These are phyloP conservation scores for Lepidurus packardi DNA, from an alignment of 1,140 invertebrate species.

Conservation along the genomic window DNA sequence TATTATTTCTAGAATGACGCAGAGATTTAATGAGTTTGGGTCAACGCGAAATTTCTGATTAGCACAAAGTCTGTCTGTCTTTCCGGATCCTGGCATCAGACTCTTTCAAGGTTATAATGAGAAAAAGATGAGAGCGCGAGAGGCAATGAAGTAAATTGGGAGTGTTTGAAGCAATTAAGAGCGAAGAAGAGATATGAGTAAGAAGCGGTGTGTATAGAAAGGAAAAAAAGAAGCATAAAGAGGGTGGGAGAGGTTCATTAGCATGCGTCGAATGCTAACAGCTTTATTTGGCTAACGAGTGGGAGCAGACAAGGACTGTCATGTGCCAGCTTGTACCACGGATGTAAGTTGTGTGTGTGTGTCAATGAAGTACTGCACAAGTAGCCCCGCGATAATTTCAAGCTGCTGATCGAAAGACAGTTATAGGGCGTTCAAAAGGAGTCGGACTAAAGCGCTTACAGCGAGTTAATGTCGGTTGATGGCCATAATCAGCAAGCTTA, in stretches of 20 bases:
- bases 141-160: not conserved
- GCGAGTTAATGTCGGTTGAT: not conserved
- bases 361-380: not conserved
- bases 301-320: not conserved
- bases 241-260: not conserved
- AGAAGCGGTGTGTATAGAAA: not conserved
- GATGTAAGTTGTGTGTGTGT: not conserved
- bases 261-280: not conserved
- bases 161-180: constrained; percentile 14
- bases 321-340: not conserved
- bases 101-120: not conserved
- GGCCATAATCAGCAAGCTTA: constrained; percentile 4
- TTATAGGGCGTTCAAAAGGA: constrained; percentile 10
- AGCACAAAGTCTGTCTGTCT: too few relatives aligned
- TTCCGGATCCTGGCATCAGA: too few relatives aligned
- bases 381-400: not conserved
- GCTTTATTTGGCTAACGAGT: constrained; percentile 9
- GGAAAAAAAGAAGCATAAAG: too few relatives aligned
- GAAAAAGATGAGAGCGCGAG: not conserved
- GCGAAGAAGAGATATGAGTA: constrained; percentile 3
- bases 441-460: not conserved
- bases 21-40: too few relatives aligned
- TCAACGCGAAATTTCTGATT: too few relatives aligned
- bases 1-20: too few relatives aligned
- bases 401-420: not conserved